Base-by-base conservation (phyloP, 2,113 vertebrate species). In the Halcyon senegalensis region DNA sequence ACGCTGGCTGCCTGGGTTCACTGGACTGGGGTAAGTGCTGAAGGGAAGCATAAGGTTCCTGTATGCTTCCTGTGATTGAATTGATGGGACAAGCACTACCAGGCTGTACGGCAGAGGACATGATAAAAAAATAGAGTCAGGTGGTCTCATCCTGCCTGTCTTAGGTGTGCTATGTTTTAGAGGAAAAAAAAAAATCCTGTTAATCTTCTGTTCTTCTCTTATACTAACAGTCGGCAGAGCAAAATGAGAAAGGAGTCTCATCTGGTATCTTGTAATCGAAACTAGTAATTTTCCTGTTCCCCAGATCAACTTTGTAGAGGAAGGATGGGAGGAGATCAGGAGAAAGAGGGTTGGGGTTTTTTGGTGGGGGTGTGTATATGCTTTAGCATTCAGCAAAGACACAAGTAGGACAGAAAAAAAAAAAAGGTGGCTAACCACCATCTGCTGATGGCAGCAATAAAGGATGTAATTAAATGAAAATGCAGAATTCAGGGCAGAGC, bases 371-470 rank as follows among this genome's bases (percentile, higher is more conserved):
- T 43, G 70, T 55, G 16, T 67, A 4, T 33, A 16, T 56, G 4
- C 58, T 41, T 88, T 33, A 86, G 64, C 43, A 56, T 85, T 92
- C 73, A 84, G 33, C 83, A 86, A 73, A 96, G 73, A 75, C 51
- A 85, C 20, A 84, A 94, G 20, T 15, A 86, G 56, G 83, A 76
- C 44, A 72, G 16, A 60, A 70, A 53, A 43, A 60, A 24, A 39
- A 12, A 41, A 72, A 43, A 41, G 33, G 3, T 2, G 10, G 15
- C 56, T 66, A 51, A 69, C 80, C 70, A 92, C 90, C 80, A 96
- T 95, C 86, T 96, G 92, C 88, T 96, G 95, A 94, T 92, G 86
- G 83, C 73, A 90, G 92, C 90, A 92, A n/a, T 89, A 93, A 88
- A 84, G 73, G 73, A 92, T 5, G 3, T 84, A 93, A 96, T 96